Base-by-base conservation (phyloP, 2,888 invertebrate genomes). In the Machimus atricapillus region DNA sequence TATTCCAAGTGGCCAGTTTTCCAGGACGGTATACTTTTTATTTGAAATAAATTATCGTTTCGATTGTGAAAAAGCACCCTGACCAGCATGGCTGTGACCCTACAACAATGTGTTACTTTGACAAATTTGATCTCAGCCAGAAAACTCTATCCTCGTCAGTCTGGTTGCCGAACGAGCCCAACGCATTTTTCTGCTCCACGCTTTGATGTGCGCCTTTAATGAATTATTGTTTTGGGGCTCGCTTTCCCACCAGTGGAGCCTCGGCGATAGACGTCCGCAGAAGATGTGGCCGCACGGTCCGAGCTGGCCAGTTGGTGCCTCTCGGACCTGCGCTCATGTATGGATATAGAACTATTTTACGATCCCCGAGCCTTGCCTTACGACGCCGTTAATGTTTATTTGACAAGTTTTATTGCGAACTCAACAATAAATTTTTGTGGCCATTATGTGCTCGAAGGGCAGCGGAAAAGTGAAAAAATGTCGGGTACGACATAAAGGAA, bases 361-460 rank as follows among this genome's bases (percentile, higher is more conserved):
- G 43, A 66, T 73, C 52, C 23, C 37, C 46, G 56, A 74, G 73
- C 43, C 52, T 27, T 86, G 79, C 46, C 73, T 46, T 74, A 87
- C 66, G 85, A 86, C 85, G 87, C 85, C 86, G 88, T 88, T 89
- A 89, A 89, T 89, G 89, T 89, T 89, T 89, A 89, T 89, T 89
- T 89, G 89, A 89, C 89, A 89, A 89, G 88, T 89, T 89, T 89
- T 89, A 89, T 89, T 89, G 89, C 87, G 87, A 86, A 88, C 87
- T 87, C 88, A 87, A 89, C 87, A 88, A 89, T 89, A 89, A 89
- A 89, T 89, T 89, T 82, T 87, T 88, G 79, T 76, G 83, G 81
- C 86, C 87, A 88, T 87, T 88, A 88, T 87, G 87, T 82, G 87
- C 56, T 81, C 85, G 87, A 87, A 46, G 37, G 46, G 74, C 12